phyloP scores from a whole-genome alignment of 2,797 vertebrate species.

The Chrosomus eos region DNA sequence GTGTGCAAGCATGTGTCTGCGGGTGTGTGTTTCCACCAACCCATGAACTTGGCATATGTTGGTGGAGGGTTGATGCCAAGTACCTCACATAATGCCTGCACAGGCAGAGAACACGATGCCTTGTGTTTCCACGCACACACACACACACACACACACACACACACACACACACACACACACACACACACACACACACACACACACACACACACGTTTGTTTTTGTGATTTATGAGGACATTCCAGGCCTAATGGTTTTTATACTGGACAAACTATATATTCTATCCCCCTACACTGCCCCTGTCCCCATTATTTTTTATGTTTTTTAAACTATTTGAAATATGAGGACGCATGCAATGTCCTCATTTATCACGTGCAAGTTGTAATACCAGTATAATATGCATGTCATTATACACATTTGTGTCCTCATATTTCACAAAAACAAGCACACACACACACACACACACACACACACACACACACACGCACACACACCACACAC shows the following conservation, averaged over 20 bases:
- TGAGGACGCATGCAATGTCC: too few species aligned
- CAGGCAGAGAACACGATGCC: conserved; percentile 47
- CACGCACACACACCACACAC: neutral
- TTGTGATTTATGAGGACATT: too few species aligned
- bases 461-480: conserved; percentile 6
- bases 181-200: conserved; percentile 40
- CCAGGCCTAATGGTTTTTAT: too few species aligned
- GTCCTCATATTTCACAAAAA: too few species aligned
- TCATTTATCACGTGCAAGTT: too few species aligned
- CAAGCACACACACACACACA: conserved; percentile 6
- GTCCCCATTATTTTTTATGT: too few species aligned
- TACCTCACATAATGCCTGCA: conserved; percentile 47
- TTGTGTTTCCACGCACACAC: neutral
- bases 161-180: conserved; percentile 36
- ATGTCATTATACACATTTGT: too few species aligned
- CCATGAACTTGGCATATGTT: conserved; percentile 48
- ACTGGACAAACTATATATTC: too few species aligned
- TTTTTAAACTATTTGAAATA: too few species aligned
- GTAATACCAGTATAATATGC: too few species aligned
- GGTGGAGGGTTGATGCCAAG: conserved; percentile 44
- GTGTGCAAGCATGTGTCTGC: conserved; percentile 7
- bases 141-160: conserved; percentile 28
- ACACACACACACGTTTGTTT: conserved; percentile 35
- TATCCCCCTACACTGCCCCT: too few species aligned
- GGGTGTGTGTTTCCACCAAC: conserved; percentile 35